Percentiles rank a stretch among this genome's conserved stretches.
Evolutionary conservation across 2,888 invertebrate genomes (phyloP).

Genomic region (Trissolcus brochymenae): DNA sequence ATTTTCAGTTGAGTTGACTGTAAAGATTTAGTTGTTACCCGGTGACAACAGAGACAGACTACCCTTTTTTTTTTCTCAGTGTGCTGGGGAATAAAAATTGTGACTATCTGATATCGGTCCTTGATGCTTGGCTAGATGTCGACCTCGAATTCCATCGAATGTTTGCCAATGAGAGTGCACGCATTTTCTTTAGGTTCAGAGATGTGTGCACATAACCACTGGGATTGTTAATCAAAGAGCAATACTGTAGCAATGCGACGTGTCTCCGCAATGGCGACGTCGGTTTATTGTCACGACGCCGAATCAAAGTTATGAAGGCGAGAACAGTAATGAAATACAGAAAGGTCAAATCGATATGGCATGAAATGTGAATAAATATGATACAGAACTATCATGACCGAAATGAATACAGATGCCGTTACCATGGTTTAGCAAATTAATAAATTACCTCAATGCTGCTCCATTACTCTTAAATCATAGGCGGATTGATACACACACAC

Average conservation of each 20-base stretch:
- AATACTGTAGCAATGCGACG: constrained; percentile 22
- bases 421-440: too few species aligned
- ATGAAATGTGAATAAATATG: constrained; percentile 9
- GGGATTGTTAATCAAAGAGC: constrained; percentile 13
- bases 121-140: constrained; percentile 22
- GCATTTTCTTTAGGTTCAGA: constrained; percentile 14
- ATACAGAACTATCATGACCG: background rate
- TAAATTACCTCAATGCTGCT: too few species aligned
- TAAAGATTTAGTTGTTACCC: too few species aligned
- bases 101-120: constrained; percentile 32
- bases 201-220: constrained; percentile 7
- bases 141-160: constrained; percentile 50
- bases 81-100: constrained; percentile 7
- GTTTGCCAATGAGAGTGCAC: constrained; percentile 9
- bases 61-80: too few species aligned
- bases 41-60: too few species aligned
- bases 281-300: constrained; percentile 22
- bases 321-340: constrained; percentile 37
- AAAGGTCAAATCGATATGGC: constrained; percentile 30
- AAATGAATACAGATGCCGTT: too few species aligned
- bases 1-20: too few species aligned
- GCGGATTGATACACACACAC: too few species aligned
- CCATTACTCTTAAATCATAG: too few species aligned
- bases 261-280: constrained; percentile 16
- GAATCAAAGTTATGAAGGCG: constrained; percentile 19